These are phyloP conservation scores for Lithosia quadra DNA, from an alignment of 2,888 invertebrate genomes.

Conservation along the genomic window DNA sequence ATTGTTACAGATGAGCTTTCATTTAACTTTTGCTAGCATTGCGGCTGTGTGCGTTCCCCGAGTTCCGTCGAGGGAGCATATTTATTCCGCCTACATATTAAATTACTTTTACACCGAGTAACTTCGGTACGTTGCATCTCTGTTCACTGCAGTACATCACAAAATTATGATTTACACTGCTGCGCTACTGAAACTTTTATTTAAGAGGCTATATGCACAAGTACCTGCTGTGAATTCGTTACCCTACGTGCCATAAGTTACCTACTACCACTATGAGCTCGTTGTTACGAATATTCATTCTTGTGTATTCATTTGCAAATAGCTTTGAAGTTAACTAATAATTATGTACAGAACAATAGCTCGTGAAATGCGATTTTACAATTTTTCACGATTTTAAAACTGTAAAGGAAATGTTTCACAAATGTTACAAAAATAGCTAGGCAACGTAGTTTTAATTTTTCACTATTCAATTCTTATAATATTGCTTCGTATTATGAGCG, in stretches of 20 bases:
- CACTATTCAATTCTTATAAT: no score
- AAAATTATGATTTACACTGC: constrained; percentile 58
- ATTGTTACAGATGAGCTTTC: constrained; percentile 11
- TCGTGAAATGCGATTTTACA: no score
- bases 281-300: not conserved
- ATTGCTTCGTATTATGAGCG: no score
- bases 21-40: constrained; percentile 8
- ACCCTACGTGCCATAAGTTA: not conserved
- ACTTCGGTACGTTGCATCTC: constrained; percentile 52
- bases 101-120: constrained; percentile 58
- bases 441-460: no score
- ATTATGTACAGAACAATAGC: not conserved
- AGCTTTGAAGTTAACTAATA: not conserved
- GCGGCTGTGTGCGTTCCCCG: constrained; percentile 10
- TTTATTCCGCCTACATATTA: constrained; percentile 57
- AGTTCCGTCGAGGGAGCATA: constrained; percentile 32
- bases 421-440: no score
- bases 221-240: constrained; percentile 33
- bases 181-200: constrained; percentile 53
- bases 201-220: constrained; percentile 47
- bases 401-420: no score
- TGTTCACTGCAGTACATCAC: constrained; percentile 49
- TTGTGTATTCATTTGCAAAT: not conserved
- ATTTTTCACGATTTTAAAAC: no score
- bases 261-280: not conserved